Conservation (phyloP, 2,113 vertebrate species). For the Tragulus kanchil region DNA sequence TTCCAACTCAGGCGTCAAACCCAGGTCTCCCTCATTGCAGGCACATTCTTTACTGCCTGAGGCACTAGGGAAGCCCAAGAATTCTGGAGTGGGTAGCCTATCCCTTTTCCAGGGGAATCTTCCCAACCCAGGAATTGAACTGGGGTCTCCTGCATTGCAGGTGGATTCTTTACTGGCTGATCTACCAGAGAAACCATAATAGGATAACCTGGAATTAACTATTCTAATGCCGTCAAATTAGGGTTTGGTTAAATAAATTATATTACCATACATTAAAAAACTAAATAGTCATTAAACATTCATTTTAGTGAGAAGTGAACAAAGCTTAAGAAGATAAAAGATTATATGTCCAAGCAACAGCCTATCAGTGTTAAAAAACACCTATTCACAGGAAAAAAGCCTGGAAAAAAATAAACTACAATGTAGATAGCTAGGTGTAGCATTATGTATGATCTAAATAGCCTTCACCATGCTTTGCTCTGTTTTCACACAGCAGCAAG, state of each 20-base stretch:
- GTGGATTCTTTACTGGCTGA: no score
- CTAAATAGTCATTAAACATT: not conserved
- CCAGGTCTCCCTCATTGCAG: no score
- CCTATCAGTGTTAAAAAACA: not conserved
- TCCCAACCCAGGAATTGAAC: no score
- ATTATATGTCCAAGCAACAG: not conserved
- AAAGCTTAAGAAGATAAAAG: not conserved
- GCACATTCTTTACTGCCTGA: no score
- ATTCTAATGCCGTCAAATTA: not conserved
- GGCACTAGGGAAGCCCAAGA: no score
- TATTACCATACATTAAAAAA: not conserved
- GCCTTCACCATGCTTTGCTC: not conserved
- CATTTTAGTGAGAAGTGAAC: conserved; percentile 22
- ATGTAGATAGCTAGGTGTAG: not conserved
- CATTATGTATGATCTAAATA: not conserved
- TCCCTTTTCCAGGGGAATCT: no score
- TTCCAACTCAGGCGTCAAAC: no score
- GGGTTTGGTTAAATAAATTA: not conserved
- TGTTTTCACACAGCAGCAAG: not conserved
- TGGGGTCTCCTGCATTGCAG: no score
- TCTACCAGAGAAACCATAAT: not conserved
- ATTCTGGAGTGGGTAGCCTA: no score
- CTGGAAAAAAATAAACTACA: not conserved
- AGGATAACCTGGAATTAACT: not conserved
- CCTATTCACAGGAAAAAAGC: not conserved